Percentiles rank a stretch among this genome's conserved stretches.
Evolutionary conservation across 2,113 vertebrate genomes (phyloP).

Genomic region (Camelus dromedarius): DNA sequence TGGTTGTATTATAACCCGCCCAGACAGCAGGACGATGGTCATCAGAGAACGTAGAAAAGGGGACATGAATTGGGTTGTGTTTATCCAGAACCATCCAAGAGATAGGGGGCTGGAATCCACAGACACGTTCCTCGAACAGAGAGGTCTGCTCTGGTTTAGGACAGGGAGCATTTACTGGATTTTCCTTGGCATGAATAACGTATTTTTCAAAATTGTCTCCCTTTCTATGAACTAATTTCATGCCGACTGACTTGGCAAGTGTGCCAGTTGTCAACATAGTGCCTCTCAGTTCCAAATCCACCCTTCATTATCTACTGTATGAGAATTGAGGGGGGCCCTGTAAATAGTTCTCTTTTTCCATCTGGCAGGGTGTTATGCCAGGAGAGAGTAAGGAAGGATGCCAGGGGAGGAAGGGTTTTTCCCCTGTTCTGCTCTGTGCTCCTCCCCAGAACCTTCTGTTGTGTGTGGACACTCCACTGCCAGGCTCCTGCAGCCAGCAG

Average conservation of each 20-base stretch:
- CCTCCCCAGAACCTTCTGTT: neutral
- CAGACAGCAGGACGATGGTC: neutral
- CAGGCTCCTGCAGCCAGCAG: neutral
- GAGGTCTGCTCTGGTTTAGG: neutral
- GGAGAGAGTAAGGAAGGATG: neutral
- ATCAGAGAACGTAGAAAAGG: neutral
- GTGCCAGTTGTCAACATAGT: neutral
- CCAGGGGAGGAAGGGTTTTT: neutral
- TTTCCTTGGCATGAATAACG: neutral
- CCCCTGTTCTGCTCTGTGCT: neutral
- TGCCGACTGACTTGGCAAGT: neutral
- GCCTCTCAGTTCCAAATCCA: neutral
- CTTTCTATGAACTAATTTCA: neutral
- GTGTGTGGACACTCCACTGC: neutral
- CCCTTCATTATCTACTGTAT: neutral
- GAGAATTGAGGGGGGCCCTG: neutral
- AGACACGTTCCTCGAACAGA: neutral
- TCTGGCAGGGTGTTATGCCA: neutral
- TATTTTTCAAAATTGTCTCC: neutral
- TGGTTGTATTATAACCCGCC: neutral
- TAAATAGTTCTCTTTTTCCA: neutral
- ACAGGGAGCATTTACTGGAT: neutral
- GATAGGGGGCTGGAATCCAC: neutral
- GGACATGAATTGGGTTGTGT: neutral
- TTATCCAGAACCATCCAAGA: neutral